Evolutionary conservation across 1,140 invertebrate species (phyloP), one percentile per base, ranked within the genome.

Genomic region (Cydia strobilella): DNA sequence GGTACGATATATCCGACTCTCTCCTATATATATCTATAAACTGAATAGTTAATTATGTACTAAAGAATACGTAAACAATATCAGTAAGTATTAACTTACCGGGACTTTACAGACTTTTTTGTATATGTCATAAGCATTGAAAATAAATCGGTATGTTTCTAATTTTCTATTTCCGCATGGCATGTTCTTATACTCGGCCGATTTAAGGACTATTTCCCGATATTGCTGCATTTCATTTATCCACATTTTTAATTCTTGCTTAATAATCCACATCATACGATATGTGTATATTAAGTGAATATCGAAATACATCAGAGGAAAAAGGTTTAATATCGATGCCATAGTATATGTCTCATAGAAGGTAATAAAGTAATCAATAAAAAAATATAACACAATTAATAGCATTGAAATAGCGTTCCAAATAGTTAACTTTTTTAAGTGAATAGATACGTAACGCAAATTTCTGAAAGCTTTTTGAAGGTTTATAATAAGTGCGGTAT

Each of bases 191-290:
- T 23, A 59, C 20, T 59, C 10, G 2, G 4, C 54, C n/a, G 54
- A 10, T 6, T 23, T 59, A n/a, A 23, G 54, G 20, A 10, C 10
- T 59, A 0, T 23, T 59, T 59, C 20, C 6, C 9, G 20, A 59
- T 23, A 20, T 59, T 13, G 54, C 54, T 23, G 54, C 54, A 59
- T 59, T n/a, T 59, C 20, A 23, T 59, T 20, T 59, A 23, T 23
- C 54, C 54, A 59, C 18, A 59, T 23, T 59, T 59, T 59, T 23
- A 59, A 59, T 23, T 59, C 20, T 59, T 9, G 18, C 7, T 20
- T 59, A 3, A 59, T 59, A 20, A 59, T 23, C 18, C 54, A 59
- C 54, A 59, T 59, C 20, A 59, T 59, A 59, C 54, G 54, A 59
- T 12, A 7, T 23, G 54, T 59, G 20, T 59, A 23, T 5, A 59